Conservation (phyloP, 2,888 invertebrate genomes). For the Pristionchus mayeri region DNA sequence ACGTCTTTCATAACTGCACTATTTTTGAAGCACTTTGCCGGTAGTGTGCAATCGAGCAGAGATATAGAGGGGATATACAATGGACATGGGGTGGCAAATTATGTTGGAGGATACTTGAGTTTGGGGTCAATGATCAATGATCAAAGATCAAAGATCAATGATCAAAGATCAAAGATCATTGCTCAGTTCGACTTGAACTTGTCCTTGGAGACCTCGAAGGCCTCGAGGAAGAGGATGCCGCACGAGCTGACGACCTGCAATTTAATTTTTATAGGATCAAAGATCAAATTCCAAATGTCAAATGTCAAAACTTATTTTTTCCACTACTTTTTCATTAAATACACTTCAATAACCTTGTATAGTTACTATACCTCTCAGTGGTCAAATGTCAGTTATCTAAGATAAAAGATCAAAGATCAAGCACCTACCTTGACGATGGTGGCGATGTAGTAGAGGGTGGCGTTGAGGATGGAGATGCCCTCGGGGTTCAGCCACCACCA, state of each 20-base stretch:
- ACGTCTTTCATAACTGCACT: background rate
- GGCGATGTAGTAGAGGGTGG: conserved; percentile 44
- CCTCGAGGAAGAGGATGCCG: conserved; percentile 42
- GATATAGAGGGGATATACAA: background rate
- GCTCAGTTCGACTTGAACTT: conserved; percentile 26
- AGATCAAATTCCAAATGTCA: background rate
- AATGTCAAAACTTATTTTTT: background rate
- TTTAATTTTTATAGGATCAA: background rate
- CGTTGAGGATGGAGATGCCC: conserved; percentile 38
- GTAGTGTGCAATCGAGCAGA: background rate
- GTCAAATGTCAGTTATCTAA: background rate
- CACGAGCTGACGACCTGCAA: conserved; percentile 13
- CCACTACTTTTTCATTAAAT: no score
- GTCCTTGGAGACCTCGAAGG: conserved; percentile 47
- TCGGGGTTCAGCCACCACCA: conserved; percentile 53
- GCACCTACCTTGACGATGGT: conserved; percentile 13
- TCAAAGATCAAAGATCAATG: background rate
- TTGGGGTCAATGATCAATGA: background rate
- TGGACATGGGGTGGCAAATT: background rate
- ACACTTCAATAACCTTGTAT: no score
- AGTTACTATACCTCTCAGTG: no score
- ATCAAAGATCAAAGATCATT: background rate
- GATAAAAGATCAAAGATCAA: background rate
- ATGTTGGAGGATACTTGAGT: background rate
- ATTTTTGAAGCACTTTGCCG: background rate